A percentile compares a stretch with the other conserved stretches of the same genome.
These are phyloP conservation scores for Macrobrachium nipponense DNA, from an alignment of 1,140 invertebrate genomes.

Conservation along the genomic window DNA sequence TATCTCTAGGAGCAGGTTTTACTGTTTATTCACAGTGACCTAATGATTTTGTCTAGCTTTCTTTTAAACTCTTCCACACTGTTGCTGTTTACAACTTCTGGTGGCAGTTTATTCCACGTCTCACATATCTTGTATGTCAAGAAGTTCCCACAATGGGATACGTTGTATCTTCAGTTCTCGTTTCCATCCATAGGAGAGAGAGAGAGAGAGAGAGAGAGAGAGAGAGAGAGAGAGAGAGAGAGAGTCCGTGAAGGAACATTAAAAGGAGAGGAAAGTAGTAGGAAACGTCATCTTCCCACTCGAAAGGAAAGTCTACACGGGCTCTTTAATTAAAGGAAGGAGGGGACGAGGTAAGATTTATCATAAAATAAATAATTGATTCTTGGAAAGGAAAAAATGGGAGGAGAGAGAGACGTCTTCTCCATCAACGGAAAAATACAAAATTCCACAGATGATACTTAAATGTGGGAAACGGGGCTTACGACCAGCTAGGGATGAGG, in stretches of 20 bases:
- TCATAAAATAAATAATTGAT: neutral
- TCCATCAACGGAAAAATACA: too few species aligned
- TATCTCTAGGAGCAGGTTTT: too few species aligned
- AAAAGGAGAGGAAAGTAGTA: neutral
- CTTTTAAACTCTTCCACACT: too few species aligned
- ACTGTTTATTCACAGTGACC: too few species aligned
- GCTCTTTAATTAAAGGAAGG: neutral
- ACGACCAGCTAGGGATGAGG: neutral
- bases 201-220: slow-evolving; percentile 31
- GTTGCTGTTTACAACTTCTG: too few species aligned
- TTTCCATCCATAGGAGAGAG: too few species aligned
- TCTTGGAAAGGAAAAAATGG: neutral
- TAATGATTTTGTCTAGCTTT: too few species aligned
- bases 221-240: slow-evolving; percentile 25
- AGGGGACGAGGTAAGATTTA: neutral
- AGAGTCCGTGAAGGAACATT: neutral
- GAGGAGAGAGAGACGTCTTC: neutral
- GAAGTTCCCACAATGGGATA: too few species aligned
- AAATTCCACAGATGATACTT: too few species aligned
- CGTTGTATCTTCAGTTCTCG: too few species aligned
- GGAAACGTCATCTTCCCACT: neutral
- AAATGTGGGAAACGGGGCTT: neutral
- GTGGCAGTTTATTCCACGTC: too few species aligned
- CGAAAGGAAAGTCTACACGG: neutral
- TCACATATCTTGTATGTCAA: too few species aligned